These are phyloP conservation scores for Triplophysa dalaica DNA, from an alignment of 2,113 vertebrate species.

Conservation along the genomic window DNA sequence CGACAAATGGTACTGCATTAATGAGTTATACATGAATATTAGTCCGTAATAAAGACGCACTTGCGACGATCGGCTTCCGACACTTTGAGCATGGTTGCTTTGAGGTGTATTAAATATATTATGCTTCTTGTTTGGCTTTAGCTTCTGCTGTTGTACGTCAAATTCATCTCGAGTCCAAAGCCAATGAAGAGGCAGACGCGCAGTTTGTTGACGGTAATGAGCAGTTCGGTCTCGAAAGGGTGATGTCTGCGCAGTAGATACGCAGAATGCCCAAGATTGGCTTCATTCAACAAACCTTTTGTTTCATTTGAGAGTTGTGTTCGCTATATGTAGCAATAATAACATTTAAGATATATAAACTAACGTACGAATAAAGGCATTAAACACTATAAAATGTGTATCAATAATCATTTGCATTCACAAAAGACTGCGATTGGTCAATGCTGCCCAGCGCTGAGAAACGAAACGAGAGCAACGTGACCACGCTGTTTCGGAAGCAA, in stretches of 20 bases:
- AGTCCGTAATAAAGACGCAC: conserved; percentile 15
- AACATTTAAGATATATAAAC: neutral
- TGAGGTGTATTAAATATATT: conserved; percentile 33
- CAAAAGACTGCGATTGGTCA: neutral
- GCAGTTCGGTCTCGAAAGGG: conserved; percentile 1
- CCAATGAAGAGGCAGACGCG: conserved; percentile 37
- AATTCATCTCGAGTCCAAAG: conserved; percentile 19
- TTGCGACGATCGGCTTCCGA: neutral
- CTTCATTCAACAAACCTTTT: neutral
- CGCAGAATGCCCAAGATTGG: neutral
- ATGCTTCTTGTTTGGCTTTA: conserved; percentile 33
- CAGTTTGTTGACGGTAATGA: conserved; percentile 22
- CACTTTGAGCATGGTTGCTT: conserved; percentile 23
- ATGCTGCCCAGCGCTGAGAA: neutral
- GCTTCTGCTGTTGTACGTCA: conserved; percentile 34
- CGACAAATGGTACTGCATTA: conserved; percentile 1
- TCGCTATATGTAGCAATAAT: neutral
- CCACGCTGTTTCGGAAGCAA: neutral
- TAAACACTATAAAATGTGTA: too few relatives aligned
- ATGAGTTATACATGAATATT: neutral
- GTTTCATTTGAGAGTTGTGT: neutral
- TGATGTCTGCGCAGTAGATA: conserved; percentile 37
- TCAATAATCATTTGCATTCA: neutral
- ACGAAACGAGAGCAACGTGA: neutral
- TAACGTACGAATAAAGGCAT: too few relatives aligned